These are phyloP conservation scores for Lasioglossum morio DNA, from an alignment of 2,888 invertebrate species.

Conservation along the genomic window DNA sequence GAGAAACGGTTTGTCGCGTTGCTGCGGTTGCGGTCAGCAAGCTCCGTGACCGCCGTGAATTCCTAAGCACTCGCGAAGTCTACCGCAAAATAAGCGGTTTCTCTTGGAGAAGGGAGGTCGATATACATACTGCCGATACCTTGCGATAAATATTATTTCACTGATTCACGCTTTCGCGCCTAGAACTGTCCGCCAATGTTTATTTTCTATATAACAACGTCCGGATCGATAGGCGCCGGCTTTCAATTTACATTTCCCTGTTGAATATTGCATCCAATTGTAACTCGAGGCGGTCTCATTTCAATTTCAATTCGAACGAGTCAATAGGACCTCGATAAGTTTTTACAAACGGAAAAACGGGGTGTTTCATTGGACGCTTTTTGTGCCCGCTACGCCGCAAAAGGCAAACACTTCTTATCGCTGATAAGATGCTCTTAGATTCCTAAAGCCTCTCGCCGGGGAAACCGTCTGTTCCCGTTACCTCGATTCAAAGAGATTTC, in stretches of 20 bases:
- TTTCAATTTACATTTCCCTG: slow-evolving; percentile 13
- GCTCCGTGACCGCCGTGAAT: slow-evolving; percentile 40
- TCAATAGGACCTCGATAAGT: neutral
- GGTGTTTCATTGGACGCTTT: neutral
- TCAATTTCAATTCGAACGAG: neutral
- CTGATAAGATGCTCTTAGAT: slow-evolving; percentile 23
- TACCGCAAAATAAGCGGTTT: slow-evolving; percentile 29
- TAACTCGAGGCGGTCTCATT: neutral
- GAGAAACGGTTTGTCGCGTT: slow-evolving; percentile 30
- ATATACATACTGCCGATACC: neutral
- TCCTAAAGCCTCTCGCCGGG: neutral
- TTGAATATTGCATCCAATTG: neutral
- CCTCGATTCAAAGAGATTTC: neutral
- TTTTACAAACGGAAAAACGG: neutral
- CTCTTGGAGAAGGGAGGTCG: neutral
- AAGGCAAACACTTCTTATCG: slow-evolving; percentile 35
- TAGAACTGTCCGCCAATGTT: neutral
- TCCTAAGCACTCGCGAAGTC: slow-evolving; percentile 21
- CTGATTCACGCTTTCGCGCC: neutral
- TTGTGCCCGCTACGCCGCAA: neutral
- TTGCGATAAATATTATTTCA: neutral
- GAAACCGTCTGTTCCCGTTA: neutral
- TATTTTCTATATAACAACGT: neutral
- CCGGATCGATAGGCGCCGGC: neutral
- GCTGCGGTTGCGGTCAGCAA: slow-evolving; percentile 28